phyloP scores from a whole-genome alignment of 2,113 vertebrate genomes.

The Anolis carolinensis region DNA sequence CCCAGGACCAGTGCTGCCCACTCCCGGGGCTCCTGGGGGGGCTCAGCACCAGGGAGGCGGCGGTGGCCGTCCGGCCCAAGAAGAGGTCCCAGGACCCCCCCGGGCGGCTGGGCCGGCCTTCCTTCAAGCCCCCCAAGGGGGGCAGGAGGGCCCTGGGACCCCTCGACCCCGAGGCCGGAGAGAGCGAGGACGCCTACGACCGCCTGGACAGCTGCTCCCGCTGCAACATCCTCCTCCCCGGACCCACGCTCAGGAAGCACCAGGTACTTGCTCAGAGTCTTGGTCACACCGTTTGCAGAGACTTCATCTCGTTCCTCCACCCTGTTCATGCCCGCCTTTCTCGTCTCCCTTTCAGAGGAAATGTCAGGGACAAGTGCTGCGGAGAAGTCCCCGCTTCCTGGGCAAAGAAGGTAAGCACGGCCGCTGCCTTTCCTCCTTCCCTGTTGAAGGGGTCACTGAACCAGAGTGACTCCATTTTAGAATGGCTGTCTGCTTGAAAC shows the following conservation, averaged over 20 bases:
- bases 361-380: not conserved
- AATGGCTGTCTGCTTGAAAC: no score
- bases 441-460: not conserved
- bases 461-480: no score
- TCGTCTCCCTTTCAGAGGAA: conserved; percentile 9
- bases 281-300: not conserved
- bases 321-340: not conserved
- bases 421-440: no score
- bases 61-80: conserved; percentile 61
- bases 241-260: conserved; percentile 48
- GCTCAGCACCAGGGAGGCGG: conserved; percentile 24
- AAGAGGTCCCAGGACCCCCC: conserved; percentile 1
- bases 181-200: conserved; percentile 28
- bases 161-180: not conserved
- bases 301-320: no score
- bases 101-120: not conserved
- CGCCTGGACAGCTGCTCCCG: conserved; percentile 44
- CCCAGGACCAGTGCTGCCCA: conserved; percentile 38
- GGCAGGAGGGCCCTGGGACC: not conserved
- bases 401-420: conserved; percentile 6
- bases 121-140: conserved; percentile 3
- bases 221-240: conserved; percentile 64
- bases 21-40: not conserved
- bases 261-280: conserved; percentile 55
- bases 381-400: not conserved